A percentile compares a stretch with the other conserved stretches of the same genome.
Conservation (phyloP, 2,113 vertebrate genomes). For the Sprattus sprattus region DNA sequence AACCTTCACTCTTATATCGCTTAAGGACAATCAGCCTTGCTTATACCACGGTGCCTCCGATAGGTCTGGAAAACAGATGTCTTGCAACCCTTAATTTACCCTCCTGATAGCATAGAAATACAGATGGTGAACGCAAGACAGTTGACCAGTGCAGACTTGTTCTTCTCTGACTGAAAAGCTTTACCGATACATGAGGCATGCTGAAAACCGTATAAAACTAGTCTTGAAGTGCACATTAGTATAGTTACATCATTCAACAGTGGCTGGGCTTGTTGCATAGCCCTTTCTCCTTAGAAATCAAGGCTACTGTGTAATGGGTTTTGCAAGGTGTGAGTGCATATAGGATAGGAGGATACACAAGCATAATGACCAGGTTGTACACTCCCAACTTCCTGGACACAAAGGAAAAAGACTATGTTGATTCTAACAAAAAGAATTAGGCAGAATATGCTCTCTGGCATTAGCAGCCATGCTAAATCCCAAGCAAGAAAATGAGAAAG, state of each 20-base stretch:
- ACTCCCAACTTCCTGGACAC: neutral
- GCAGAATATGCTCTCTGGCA: neutral
- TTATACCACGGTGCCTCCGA: neutral
- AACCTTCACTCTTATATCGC: constrained; percentile 5
- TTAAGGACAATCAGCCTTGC: constrained; percentile 10
- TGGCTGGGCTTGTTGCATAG: neutral
- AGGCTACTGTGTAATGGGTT: constrained; percentile 7
- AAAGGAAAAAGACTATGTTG: neutral
- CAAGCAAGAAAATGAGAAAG: neutral
- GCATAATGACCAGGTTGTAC: neutral
- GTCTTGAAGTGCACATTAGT: neutral
- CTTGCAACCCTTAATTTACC: constrained; percentile 14
- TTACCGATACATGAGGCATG: neutral
- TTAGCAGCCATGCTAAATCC: neutral
- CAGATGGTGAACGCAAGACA: constrained; percentile 2
- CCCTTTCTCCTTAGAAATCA: neutral
- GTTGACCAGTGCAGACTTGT: constrained; percentile 7
- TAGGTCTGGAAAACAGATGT: constrained; percentile 16
- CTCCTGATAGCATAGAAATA: constrained; percentile 12
- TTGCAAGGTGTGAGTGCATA: neutral
- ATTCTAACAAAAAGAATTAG: neutral
- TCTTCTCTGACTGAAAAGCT: neutral
- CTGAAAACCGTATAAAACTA: neutral
- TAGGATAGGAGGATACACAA: neutral
- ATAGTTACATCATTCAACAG: neutral